Percentiles rank a stretch among this genome's conserved stretches.
Conservation (phyloP, 37 sponge, comb jelly and placozoan species). For the Mnemiopsis leidyi region DNA sequence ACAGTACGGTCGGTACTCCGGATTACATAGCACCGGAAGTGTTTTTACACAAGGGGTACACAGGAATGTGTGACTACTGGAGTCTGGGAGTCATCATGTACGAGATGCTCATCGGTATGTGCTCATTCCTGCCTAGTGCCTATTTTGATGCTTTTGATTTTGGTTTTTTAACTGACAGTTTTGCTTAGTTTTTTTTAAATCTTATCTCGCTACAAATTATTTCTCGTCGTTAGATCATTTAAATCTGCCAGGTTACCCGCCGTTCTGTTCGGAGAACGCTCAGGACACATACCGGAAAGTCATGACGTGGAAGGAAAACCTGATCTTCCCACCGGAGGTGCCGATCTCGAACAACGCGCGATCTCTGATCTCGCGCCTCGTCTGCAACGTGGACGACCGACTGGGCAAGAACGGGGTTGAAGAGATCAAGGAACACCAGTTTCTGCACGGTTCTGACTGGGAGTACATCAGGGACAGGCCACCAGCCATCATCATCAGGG, state of each 20-base stretch:
- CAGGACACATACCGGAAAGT: constrained; percentile 97
- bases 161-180: not conserved
- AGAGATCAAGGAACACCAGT: constrained; percentile 81
- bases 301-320: constrained; percentile 86
- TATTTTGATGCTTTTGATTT: not conserved
- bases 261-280: constrained; percentile 93
- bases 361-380: constrained; percentile 75
- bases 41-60: constrained; percentile 88
- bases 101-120: constrained; percentile 95
- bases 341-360: constrained; percentile 85
- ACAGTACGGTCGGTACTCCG: constrained; percentile 94
- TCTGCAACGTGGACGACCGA: constrained; percentile 74
- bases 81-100: constrained; percentile 97
- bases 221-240: too few relatives aligned
- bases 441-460: constrained; percentile 89
- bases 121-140: not conserved
- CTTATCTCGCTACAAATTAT: too few relatives aligned
- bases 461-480: constrained; percentile 95
- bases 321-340: constrained; percentile 90
- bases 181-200: not conserved
- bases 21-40: constrained; percentile 99
- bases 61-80: constrained; percentile 89
- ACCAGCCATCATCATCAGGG: constrained; percentile 86
- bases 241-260: constrained; percentile 88
- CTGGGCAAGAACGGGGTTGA: constrained; percentile 71